phyloP scores from a whole-genome alignment of 2,888 invertebrate species.

The Lasioglossum villosulum region DNA sequence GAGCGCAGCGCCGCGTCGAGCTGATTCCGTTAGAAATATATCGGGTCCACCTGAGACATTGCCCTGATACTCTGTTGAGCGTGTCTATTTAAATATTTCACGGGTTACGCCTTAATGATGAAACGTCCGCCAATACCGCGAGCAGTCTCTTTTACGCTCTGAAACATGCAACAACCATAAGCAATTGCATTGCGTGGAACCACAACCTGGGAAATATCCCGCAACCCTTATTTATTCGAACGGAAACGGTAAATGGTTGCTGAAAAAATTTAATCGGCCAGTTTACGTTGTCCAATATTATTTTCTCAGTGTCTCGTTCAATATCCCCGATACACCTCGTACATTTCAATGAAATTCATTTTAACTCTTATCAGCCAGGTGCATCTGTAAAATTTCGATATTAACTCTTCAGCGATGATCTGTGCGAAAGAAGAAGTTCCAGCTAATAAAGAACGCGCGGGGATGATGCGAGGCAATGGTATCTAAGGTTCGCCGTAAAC shows the following conservation, averaged over 20 bases:
- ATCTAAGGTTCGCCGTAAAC: constrained; percentile 51
- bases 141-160: neutral
- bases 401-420: too few species aligned
- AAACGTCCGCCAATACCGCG: neutral
- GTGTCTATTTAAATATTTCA: constrained; percentile 21
- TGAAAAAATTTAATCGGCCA: constrained; percentile 11
- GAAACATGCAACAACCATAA: constrained; percentile 26
- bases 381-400: too few species aligned
- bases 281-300: neutral
- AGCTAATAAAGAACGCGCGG: neutral
- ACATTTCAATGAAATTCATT: too few species aligned
- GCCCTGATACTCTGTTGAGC: neutral
- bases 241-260: neutral
- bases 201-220: neutral
- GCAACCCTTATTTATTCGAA: neutral
- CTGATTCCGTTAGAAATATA: constrained; percentile 53
- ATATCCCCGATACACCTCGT: neutral
- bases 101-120: neutral
- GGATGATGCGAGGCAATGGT: neutral
- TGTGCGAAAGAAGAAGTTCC: neutral
- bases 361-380: too few species aligned
- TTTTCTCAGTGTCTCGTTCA: neutral
- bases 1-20: neutral
- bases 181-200: neutral
- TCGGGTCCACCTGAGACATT: constrained; percentile 33